A percentile compares a stretch with the other conserved stretches of the same genome.
Evolutionary conservation across 2,113 vertebrate genomes (phyloP).

Genomic region (Gymnobelideus leadbeateri): DNA sequence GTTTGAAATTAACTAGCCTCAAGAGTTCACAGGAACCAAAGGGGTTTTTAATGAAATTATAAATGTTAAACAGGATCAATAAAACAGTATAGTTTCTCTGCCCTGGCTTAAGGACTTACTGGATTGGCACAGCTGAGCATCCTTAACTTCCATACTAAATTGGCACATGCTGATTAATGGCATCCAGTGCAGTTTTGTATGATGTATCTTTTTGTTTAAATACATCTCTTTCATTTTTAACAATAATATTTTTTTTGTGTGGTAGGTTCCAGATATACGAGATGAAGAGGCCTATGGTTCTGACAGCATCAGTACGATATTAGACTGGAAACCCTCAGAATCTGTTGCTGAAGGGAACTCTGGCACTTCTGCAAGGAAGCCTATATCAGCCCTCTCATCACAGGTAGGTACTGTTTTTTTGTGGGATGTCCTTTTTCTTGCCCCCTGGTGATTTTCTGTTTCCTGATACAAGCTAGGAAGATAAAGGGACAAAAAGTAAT

Average conservation of each 20-base stretch:
- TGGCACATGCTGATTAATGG: slow-evolving; percentile 22
- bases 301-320: slow-evolving; percentile 81
- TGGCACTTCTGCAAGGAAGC: slow-evolving; percentile 82
- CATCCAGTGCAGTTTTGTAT: background rate
- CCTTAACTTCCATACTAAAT: background rate
- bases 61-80: background rate
- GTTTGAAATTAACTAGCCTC: background rate
- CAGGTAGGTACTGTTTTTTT: slow-evolving; percentile 84
- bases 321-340: slow-evolving; percentile 87
- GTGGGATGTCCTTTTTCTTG: background rate
- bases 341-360: slow-evolving; percentile 78
- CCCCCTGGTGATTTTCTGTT: background rate
- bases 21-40: background rate
- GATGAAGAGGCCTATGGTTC: slow-evolving; percentile 88
- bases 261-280: slow-evolving; percentile 88
- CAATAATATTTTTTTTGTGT: slow-evolving; percentile 2
- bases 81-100: background rate
- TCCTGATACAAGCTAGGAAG: background rate
- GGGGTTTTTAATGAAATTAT: slow-evolving; percentile 16
- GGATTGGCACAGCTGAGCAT: background rate
- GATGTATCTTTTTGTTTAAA: background rate
- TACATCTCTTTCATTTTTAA: background rate
- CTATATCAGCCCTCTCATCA: slow-evolving; percentile 88
- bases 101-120: background rate
- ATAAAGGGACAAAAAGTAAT: background rate